Base-by-base conservation (phyloP, 2,888 invertebrate genomes). In the Synanthedon tipuliformis region DNA sequence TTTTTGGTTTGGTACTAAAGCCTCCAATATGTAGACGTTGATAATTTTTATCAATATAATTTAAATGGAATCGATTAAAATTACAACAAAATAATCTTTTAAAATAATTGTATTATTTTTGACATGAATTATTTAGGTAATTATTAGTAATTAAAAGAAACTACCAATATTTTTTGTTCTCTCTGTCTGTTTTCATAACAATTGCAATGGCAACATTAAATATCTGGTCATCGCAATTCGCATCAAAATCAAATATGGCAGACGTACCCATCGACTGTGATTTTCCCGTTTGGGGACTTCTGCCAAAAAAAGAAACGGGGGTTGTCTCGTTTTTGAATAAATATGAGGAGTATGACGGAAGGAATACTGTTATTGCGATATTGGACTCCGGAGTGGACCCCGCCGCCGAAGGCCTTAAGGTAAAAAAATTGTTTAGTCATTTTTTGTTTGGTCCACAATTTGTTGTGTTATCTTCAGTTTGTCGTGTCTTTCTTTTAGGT, bases 311-410 rank as follows among this genome's bases (percentile, higher is more conserved):
- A 82, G 98, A 98, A 86, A 98, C 98, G 34, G 96, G 95, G 56
- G 96, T 96, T 10, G 88, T 91, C 50, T 92, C 93, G 58, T 98
- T 98, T 88, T 79, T 97, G 57, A 91, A 89, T 64, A 97, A 96
- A 88, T 92, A 96, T 88, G 95, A 97, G 0, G 89, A 92, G 53
- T 97, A 93, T 75, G 97, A 99, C 90, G 99, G 99, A 48, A 90
- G 96, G 69, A 94, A 93, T 66, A 93, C 95, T 52, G 88, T 94
- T 61, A 97, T 99, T 74, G 99, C 98, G 49, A 95, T 99, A 75
- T 93, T 99, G 65, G 99, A 99, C 87, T 98, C 98, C 3, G 99
- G 99, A 8, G 95, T 99, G 53, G 99, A 99, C 89, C 98, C 99
- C 23, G 96, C 95, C 50, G 97, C 97, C 8, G 92, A 94, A 59